Evolutionary conservation across 2,888 invertebrate species (phyloP), one percentile per base, ranked within the genome.

Genomic region (Polietes domitor): DNA sequence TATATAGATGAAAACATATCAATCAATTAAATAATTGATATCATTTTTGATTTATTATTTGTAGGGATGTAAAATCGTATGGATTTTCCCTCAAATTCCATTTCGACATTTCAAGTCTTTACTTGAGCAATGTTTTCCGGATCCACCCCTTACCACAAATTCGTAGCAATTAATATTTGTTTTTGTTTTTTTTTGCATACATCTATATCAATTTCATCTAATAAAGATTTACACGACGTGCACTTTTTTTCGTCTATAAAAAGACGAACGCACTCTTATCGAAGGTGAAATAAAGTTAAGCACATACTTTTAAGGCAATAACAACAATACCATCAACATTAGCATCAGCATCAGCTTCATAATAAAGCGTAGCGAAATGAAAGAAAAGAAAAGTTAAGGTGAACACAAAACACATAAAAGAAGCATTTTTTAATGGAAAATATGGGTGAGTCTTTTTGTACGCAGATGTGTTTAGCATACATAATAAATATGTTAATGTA

Each of bases 381-480:
- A 58, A 26, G 21, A 15, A 58, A 24, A 26, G 58, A 21, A 15
- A 15, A 21, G 58, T 15, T 3, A 58, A 58, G n/a, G n/a, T 5
- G 3, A 12, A 47, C n/a, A n/a, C 3, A 24, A 53, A 53, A 53
- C 53, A 26, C 58, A 58, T 58, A 58, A 58, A 58, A 24, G 9
- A 26, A 58, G 7, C 21, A 58, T 26, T 26, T 26, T 50, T 58
- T 58, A 58, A 58, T 58, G 58, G 58, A 58, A 58, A 58, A 58
- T 58, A 26, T 26, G 58, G 58, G 58, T 15, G 15, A 75, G 21
- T 65, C 32, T 72, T 55, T 5, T 2, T 2, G 55, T 41, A 68
- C 65, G 47, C 72, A 81, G 76, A 73, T 81, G 81, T 68, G 77
- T 81, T 81, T 81, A 37, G 77, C 81, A 81, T 81, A 81, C 77